Evolutionary conservation across 2,113 vertebrate species (phyloP).

Genomic region (Sylvietta virens): DNA sequence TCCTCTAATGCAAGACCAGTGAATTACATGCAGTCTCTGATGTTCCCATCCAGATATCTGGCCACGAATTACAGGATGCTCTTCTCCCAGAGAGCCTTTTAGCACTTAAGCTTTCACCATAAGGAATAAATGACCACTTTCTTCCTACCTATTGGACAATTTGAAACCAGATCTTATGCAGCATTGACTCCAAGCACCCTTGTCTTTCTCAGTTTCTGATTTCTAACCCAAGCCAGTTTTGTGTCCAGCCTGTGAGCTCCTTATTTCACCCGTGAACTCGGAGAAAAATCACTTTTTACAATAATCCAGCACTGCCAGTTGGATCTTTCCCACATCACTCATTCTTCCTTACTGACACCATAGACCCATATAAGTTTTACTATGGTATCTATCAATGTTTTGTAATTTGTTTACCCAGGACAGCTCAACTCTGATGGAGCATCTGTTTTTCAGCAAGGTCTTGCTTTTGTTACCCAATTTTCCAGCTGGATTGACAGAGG

Average conservation of each 20-base stretch:
- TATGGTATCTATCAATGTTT: constrained; percentile 11
- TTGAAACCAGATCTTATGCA: neutral
- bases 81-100: neutral
- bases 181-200: neutral
- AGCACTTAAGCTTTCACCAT: neutral
- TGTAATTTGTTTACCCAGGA: constrained; percentile 54
- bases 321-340: neutral
- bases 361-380: neutral
- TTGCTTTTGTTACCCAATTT: constrained; percentile 67
- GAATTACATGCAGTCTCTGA: neutral
- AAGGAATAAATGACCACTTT: neutral
- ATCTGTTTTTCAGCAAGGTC: constrained; percentile 59
- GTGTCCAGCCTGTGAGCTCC: neutral
- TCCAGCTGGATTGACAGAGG: constrained; percentile 67
- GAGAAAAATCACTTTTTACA: neutral
- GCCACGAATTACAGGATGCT: neutral
- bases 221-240: neutral
- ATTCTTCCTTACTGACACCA: neutral
- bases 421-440: constrained; percentile 48
- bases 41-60: neutral
- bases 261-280: neutral
- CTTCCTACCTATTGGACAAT: neutral
- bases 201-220: neutral
- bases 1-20: neutral
- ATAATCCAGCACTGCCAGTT: neutral